Evolutionary conservation across 1,140 invertebrate genomes (phyloP), one percentile per base, ranked within the genome.

Genomic region (Aphis gossypii): DNA sequence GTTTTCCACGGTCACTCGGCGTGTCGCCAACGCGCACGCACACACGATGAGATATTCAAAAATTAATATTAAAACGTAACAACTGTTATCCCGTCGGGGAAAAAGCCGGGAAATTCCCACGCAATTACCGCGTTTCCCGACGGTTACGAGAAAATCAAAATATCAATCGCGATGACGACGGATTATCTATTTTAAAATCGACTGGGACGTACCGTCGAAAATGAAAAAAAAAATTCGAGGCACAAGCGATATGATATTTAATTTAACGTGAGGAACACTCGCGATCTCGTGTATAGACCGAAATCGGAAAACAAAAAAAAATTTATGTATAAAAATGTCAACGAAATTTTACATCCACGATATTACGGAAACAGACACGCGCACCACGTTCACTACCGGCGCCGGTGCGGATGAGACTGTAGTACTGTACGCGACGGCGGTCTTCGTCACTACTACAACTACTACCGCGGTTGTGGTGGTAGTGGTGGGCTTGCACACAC

Each of bases 371-470:
- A 21, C 54, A 54, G 5, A 18, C 88, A 30, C 46, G 46, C 25
- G 30, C 30, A 20, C 18, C 35, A 56, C 92, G 51, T 86, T 93
- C 82, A 86, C 82, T 44, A 23, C 46, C 35, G 76, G 48, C 92
- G 92, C 48, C 92, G 92, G 92, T 84, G 41, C 92, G 92, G 92
- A 84, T 54, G 56, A 93, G 82, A 93, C 92, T 93, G 92, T 76
- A n/a, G 44, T 76, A 76, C 60, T 76, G 30, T 76, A n/a, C 46
- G 90, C 44, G 48, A 51, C 23, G 48, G 87, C 23, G 87, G 86
- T 88, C 21, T 30, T 88, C 35, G 44, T 76, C 60, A 76, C 60
- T 76, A 76, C 60, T 76, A 76, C 60, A n/a, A 68, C 60, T n/a
- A 30, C 56, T 25, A 30, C 56, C 25, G 56, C 30, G 25, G 56